phyloP scores from a whole-genome alignment of 2,113 vertebrate genomes.

The Eidolon helvum region DNA sequence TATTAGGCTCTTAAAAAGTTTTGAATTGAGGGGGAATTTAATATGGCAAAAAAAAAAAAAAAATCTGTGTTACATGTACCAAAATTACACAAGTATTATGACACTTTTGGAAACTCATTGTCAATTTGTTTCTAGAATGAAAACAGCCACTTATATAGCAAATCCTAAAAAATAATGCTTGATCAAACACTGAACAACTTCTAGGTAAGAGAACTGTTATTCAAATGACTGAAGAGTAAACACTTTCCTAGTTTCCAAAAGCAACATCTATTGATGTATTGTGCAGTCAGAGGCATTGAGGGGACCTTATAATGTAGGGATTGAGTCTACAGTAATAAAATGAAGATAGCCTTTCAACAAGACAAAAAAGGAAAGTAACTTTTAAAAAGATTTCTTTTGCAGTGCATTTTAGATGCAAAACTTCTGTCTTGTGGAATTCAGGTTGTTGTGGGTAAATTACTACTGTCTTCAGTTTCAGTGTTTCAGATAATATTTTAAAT shows the following conservation, averaged over 20 bases:
- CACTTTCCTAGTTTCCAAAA: background rate
- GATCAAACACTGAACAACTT: slow-evolving; percentile 29
- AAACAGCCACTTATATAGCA: background rate
- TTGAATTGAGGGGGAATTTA: background rate
- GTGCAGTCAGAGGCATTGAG: background rate
- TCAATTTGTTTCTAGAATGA: slow-evolving; percentile 35
- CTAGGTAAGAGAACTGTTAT: slow-evolving; percentile 4
- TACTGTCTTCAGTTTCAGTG: background rate
- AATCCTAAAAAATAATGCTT: background rate
- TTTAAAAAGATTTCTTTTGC: background rate
- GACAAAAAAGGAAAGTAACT: background rate
- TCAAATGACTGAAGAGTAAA: background rate
- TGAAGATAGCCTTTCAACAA: background rate
- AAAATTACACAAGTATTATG: background rate
- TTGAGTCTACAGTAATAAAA: slow-evolving; percentile 17
- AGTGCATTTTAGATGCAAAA: background rate
- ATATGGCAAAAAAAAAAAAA: background rate
- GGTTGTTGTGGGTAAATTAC: background rate
- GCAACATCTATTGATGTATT: background rate
- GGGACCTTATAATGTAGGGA: background rate
- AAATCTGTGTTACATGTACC: background rate
- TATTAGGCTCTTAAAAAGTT: background rate
- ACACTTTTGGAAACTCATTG: slow-evolving; percentile 16
- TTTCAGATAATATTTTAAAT: background rate
- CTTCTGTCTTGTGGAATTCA: background rate